Percentiles rank a stretch among this genome's conserved stretches.
phyloP scores from a whole-genome alignment of 2,888 invertebrate genomes.

The Imbricaverruca yamaguchii region DNA sequence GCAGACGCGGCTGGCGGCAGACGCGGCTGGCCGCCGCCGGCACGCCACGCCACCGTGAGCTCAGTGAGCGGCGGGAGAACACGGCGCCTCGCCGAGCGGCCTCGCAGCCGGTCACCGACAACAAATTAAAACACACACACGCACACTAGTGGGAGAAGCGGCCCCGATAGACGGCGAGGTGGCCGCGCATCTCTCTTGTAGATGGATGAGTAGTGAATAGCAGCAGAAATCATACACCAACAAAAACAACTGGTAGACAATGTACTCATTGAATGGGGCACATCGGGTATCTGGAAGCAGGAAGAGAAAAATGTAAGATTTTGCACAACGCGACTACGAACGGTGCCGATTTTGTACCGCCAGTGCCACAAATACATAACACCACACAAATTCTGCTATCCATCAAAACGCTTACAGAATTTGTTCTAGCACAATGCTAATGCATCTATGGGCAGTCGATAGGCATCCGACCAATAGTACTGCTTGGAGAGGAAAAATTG shows the following conservation, averaged over 20 bases:
- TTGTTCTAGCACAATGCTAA: too few relatives aligned
- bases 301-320: neutral
- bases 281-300: slow-evolving; percentile 17
- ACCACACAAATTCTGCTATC: too few relatives aligned
- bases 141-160: neutral
- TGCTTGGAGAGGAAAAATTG: too few relatives aligned
- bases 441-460: too few relatives aligned
- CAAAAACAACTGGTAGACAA: slow-evolving; percentile 18
- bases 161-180: neutral
- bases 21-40: too few relatives aligned
- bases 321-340: too few relatives aligned
- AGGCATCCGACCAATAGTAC: too few relatives aligned
- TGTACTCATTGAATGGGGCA: slow-evolving; percentile 3
- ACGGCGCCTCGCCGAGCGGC: neutral
- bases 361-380: too few relatives aligned
- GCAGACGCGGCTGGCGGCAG: neutral
- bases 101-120: neutral
- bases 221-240: slow-evolving; percentile 20
- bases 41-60: too few relatives aligned
- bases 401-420: too few relatives aligned
- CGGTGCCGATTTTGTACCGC: too few relatives aligned
- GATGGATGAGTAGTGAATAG: slow-evolving; percentile 17
- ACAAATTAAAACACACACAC: slow-evolving; percentile 14
- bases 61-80: neutral
- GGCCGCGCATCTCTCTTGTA: neutral